A percentile compares a stretch with the other conserved stretches of the same genome.
These are phyloP conservation scores for Oplegnathus fasciatus DNA, from an alignment of 2,113 vertebrate species.

Conservation along the genomic window DNA sequence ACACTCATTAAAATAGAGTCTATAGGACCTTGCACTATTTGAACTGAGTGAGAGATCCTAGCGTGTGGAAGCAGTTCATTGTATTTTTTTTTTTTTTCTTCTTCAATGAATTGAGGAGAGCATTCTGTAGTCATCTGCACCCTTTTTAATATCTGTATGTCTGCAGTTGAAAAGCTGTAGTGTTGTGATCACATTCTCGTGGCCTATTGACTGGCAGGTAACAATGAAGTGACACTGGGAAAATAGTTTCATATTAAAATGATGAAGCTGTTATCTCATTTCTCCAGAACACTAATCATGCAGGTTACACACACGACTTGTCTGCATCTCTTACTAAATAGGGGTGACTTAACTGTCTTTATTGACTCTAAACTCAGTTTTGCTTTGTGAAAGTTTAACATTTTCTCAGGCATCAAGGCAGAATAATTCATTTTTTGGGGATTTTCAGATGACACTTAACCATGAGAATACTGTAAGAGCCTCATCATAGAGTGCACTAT, in stretches of 20 bases:
- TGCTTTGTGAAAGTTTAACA: neutral
- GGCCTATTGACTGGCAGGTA: neutral
- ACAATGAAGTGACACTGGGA: neutral
- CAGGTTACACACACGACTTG: neutral
- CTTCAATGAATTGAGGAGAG: neutral
- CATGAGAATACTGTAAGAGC: neutral
- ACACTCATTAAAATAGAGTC: neutral
- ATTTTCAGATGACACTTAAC: conserved; percentile 6
- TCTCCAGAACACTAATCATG: neutral
- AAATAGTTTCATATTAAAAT: neutral
- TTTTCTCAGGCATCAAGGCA: neutral
- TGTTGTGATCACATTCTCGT: neutral
- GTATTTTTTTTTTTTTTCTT: neutral
- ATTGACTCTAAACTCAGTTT: neutral
- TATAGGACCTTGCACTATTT: too few relatives aligned
- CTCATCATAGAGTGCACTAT: conserved; percentile 1
- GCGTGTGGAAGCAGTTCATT: neutral
- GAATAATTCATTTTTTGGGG: neutral
- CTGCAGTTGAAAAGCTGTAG: neutral
- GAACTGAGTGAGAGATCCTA: neutral
- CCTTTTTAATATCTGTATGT: neutral
- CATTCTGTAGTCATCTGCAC: neutral
- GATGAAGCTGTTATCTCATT: neutral
- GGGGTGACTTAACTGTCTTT: neutral
- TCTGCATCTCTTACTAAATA: neutral